Evolutionary conservation across 2,113 vertebrate species (phyloP).

Genomic region (Anoura caudifer): DNA sequence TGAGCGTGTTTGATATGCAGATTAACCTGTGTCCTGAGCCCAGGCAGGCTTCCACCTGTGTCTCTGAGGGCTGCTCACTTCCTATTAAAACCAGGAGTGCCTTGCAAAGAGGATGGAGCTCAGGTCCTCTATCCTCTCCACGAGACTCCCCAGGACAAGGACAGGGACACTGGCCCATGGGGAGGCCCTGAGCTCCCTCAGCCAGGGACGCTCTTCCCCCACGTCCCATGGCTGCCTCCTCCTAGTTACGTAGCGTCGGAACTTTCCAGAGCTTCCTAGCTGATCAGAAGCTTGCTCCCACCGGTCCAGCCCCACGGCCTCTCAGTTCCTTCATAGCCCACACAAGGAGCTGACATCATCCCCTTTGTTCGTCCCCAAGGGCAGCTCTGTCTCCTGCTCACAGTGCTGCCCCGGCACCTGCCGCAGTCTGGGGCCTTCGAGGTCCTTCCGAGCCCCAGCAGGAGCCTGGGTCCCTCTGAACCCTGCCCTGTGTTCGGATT

Average conservation of each 20-base stretch:
- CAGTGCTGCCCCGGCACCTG: not conserved
- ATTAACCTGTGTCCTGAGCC: too few species aligned
- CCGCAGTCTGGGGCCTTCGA: not conserved
- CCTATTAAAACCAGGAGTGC: rapidly evolving
- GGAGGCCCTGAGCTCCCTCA: not conserved
- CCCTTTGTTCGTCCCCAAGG: not conserved
- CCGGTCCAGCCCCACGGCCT: rapidly evolving
- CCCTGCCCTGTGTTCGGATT: rapidly evolving
- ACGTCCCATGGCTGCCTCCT: rapidly evolving
- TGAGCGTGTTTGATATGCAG: not conserved
- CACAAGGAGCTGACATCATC: rapidly evolving
- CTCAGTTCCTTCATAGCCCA: rapidly evolving
- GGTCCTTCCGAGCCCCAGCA: too few species aligned
- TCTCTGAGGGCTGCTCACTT: not conserved
- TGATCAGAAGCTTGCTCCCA: rapidly evolving
- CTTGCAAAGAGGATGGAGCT: too few species aligned
- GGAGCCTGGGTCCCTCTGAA: not conserved
- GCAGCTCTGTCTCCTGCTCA: too few species aligned
- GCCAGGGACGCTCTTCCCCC: rapidly evolving
- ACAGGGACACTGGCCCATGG: too few species aligned
- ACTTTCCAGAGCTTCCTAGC: not conserved
- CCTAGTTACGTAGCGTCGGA: not conserved
- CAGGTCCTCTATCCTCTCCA: rapidly evolving
- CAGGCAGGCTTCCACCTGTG: rapidly evolving
- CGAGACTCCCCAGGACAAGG: too few species aligned